phyloP scores from a whole-genome alignment of 2,888 invertebrate species.

The Eristalis tenax region DNA sequence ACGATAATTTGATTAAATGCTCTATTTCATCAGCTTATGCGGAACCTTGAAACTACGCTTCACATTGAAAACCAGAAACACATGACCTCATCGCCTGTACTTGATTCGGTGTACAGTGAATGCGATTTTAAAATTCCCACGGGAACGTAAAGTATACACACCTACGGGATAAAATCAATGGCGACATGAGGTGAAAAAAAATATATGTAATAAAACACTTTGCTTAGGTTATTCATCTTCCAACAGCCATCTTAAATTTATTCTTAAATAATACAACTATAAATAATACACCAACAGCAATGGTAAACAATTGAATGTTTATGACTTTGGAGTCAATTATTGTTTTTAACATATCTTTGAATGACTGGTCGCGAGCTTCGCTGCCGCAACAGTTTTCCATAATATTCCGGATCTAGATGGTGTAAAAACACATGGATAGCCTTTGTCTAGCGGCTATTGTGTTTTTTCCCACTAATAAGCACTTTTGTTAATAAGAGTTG shows the following conservation, averaged over 20 bases:
- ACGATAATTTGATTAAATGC: background rate
- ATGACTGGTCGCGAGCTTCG: conserved; percentile 77
- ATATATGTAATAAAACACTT: conserved; percentile 26
- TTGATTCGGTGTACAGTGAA: background rate
- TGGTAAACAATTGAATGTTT: conserved; percentile 78
- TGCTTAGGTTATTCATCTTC: conserved; percentile 61
- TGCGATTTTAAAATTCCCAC: background rate
- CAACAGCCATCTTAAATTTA: conserved; percentile 75
- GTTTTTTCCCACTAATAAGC: background rate
- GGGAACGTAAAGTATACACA: background rate
- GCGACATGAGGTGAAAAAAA: background rate
- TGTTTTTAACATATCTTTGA: conserved; percentile 78
- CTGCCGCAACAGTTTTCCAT: conserved; percentile 79
- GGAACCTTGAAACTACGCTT: background rate
- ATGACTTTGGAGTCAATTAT: conserved; percentile 79
- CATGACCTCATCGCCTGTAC: conserved; percentile 38
- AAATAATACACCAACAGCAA: conserved; percentile 79
- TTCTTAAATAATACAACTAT: conserved; percentile 78
- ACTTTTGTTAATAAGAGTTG: background rate
- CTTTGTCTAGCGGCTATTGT: background rate
- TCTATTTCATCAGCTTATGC: background rate
- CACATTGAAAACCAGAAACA: background rate
- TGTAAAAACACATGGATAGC: background rate
- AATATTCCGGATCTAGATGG: conserved; percentile 62
- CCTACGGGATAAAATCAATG: conserved; percentile 44